A percentile compares a stretch with the other conserved stretches of the same genome.
These are phyloP conservation scores for Leptinotarsa peninsularis DNA, from an alignment of 2,888 invertebrate species.

Conservation along the genomic window DNA sequence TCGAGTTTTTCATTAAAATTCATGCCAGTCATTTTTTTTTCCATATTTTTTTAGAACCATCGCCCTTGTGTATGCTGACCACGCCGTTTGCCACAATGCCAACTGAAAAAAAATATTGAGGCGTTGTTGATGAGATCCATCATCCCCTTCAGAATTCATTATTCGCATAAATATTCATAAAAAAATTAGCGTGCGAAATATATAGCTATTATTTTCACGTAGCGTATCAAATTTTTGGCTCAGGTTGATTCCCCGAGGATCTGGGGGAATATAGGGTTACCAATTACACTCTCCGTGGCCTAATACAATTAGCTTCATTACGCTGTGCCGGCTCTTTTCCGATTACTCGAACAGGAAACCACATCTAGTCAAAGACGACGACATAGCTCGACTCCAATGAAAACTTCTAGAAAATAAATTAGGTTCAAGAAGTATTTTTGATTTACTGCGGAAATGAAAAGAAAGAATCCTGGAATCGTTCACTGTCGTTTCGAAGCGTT, in stretches of 20 bases:
- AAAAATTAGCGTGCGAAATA: constrained; percentile 18
- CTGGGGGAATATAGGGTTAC: constrained; percentile 55
- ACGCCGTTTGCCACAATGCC: constrained; percentile 6
- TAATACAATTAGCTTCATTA: constrained; percentile 59
- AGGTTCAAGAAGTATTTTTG: constrained; percentile 18
- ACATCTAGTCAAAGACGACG: constrained; percentile 13
- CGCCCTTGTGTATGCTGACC: not conserved
- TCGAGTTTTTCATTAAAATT: constrained; percentile 11
- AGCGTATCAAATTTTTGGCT: constrained; percentile 51
- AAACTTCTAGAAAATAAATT: constrained; percentile 1
- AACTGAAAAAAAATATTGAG: not conserved
- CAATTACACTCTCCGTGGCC: constrained; percentile 57
- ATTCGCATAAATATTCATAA: constrained; percentile 19
- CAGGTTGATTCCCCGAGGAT: constrained; percentile 48
- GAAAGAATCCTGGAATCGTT: constrained; percentile 15
- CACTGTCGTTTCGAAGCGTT: constrained; percentile 8
- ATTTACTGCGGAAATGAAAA: constrained; percentile 15
- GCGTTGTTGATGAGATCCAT: constrained; percentile 12
- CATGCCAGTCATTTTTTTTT: not conserved
- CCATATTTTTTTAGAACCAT: not conserved
- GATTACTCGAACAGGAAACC: constrained; percentile 44
- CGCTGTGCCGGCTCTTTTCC: constrained; percentile 49
- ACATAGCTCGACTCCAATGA: not conserved
- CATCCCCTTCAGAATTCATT: constrained; percentile 17
- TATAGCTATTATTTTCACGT: constrained; percentile 21